phyloP scores from a whole-genome alignment of 2,797 vertebrate genomes.

The Rachycentron canadum region DNA sequence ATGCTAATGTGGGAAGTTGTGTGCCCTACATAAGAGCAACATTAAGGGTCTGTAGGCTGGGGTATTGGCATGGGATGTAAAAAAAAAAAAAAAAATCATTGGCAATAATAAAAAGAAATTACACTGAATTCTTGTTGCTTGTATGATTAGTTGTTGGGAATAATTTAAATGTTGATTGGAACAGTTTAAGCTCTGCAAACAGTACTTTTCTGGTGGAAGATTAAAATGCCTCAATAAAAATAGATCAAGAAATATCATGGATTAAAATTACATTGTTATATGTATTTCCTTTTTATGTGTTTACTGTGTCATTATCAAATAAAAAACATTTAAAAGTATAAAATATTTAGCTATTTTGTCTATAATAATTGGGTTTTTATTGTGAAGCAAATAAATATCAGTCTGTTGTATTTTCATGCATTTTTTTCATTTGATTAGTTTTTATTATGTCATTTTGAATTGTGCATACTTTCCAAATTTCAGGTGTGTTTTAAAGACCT shows the following conservation, averaged over 20 bases:
- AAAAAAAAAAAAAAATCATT: too few species aligned
- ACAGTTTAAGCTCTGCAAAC: neutral
- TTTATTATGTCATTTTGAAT: neutral
- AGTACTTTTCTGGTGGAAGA: neutral
- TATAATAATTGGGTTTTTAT: neutral
- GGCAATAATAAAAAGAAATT: slow-evolving; percentile 1
- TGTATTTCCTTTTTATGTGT: neutral
- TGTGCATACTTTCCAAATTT: neutral
- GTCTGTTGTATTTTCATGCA: neutral
- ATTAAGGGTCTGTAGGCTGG: neutral
- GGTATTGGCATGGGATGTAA: neutral
- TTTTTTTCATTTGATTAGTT: too few species aligned
- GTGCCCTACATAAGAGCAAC: neutral
- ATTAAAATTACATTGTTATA: neutral
- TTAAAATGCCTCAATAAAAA: neutral
- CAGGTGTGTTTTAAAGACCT: too few species aligned
- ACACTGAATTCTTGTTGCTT: neutral
- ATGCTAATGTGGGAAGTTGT: neutral
- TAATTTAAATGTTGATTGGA: neutral
- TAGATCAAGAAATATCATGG: neutral
- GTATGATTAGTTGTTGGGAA: neutral
- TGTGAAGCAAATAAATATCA: too few species aligned
- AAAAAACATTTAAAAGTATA: neutral
- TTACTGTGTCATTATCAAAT: neutral
- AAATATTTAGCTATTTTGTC: neutral